Evolutionary conservation across 1,140 invertebrate genomes (phyloP).

Genomic region (Bombus breviceps): DNA sequence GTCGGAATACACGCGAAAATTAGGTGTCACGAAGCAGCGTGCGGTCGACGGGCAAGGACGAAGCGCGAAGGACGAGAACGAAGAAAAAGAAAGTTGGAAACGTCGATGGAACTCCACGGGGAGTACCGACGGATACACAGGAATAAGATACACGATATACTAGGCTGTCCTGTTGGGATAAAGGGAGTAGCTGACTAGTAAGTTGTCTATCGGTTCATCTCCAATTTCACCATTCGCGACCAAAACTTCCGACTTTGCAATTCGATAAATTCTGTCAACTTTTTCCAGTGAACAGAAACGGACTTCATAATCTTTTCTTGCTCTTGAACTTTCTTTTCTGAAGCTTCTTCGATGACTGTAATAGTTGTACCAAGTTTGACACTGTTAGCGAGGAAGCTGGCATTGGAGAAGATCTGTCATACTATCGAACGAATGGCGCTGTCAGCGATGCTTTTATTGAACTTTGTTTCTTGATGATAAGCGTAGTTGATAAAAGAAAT

Average conservation of each 20-base stretch:
- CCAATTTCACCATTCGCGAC: slow-evolving; percentile 11
- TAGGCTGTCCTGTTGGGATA: neutral
- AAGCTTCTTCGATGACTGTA: too few species aligned
- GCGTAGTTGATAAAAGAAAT: too few species aligned
- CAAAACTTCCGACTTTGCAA: neutral
- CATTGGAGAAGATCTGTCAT: too few species aligned
- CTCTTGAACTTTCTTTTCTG: neutral
- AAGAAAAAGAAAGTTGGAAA: slow-evolving; percentile 14
- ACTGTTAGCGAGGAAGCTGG: too few species aligned
- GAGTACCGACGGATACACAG: slow-evolving; percentile 1
- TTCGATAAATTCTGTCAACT: neutral
- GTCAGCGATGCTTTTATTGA: neutral
- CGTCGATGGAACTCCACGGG: slow-evolving; percentile 46
- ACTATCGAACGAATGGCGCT: neutral
- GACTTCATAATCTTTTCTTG: neutral
- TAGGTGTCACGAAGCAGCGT: slow-evolving; percentile 40
- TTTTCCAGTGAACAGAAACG: neutral
- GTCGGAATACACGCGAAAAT: slow-evolving; percentile 27
- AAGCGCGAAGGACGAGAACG: neutral
- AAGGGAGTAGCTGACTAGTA: slow-evolving; percentile 15
- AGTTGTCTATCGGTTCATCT: neutral
- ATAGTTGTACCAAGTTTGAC: too few species aligned
- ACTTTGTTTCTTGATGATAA: neutral
- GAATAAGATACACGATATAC: slow-evolving; percentile 40
- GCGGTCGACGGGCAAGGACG: slow-evolving; percentile 26